Conservation (phyloP, 2,113 vertebrate genomes). For the Harpagus bidentatus region DNA sequence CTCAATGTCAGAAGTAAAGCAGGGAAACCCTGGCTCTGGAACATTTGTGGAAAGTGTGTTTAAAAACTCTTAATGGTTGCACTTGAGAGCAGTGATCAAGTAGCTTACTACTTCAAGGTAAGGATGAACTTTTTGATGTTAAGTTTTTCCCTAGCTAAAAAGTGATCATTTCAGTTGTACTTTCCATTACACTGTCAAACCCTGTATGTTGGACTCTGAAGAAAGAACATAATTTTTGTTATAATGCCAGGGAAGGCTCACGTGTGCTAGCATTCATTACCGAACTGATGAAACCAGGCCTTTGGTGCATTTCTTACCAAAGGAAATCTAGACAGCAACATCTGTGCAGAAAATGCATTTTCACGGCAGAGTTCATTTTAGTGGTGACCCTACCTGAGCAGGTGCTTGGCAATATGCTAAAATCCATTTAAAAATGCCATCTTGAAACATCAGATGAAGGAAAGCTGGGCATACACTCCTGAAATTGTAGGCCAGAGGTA, state of each 20-base stretch:
- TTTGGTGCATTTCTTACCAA: not conserved
- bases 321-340: not conserved
- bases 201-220: not conserved
- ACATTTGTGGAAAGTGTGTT: not conserved
- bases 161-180: not conserved
- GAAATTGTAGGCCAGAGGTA: not conserved
- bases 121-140: not conserved
- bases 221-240: not conserved
- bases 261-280: not conserved
- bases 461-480: not conserved
- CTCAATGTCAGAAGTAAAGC: not conserved
- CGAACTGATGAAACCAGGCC: not conserved
- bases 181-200: not conserved
- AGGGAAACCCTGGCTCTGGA: not conserved
- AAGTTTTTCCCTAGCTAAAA: not conserved
- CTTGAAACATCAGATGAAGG: not conserved
- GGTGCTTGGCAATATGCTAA: not conserved
- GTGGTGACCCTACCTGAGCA: not conserved
- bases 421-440: not conserved
- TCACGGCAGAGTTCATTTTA: not conserved
- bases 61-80: not conserved
- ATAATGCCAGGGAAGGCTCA: not conserved
- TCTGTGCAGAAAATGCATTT: not conserved
- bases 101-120: not conserved
- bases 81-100: not conserved